These are phyloP conservation scores for Berghia stephanieae DNA, from an alignment of 1,140 invertebrate genomes.

Conservation along the genomic window DNA sequence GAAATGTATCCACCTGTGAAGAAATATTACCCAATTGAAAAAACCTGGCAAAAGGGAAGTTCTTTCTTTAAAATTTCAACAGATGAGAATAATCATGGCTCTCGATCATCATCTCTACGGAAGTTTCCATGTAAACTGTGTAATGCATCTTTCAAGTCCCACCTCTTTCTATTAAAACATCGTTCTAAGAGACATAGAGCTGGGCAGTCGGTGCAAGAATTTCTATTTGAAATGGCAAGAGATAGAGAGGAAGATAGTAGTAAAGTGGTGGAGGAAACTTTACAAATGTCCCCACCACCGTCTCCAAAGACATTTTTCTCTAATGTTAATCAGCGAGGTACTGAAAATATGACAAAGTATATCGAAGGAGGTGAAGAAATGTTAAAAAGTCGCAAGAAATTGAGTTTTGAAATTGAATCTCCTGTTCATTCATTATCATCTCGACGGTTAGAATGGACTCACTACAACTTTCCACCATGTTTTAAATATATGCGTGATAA, in stretches of 20 bases:
- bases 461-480: conserved; percentile 50
- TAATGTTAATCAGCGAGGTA: conserved; percentile 47
- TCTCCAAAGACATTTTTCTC: conserved; percentile 42
- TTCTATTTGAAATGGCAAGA: conserved; percentile 22
- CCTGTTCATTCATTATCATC: too few relatives aligned
- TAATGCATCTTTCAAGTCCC: neutral
- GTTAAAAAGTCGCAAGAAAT: too few relatives aligned
- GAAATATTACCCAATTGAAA: too few relatives aligned
- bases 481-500: conserved; percentile 23
- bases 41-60: too few relatives aligned
- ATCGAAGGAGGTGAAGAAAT: conserved; percentile 45
- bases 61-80: too few relatives aligned
- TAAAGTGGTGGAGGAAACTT: neutral
- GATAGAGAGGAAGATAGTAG: conserved; percentile 30
- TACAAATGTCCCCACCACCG: conserved; percentile 28
- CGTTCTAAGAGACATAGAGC: conserved; percentile 19
- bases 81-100: too few relatives aligned
- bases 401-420: too few relatives aligned
- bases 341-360: conserved; percentile 43
- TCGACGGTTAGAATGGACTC: conserved; percentile 42
- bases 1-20: too few relatives aligned
- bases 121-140: conserved; percentile 23
- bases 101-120: too few relatives aligned
- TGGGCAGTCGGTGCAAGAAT: conserved; percentile 26
- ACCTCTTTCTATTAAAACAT: conserved; percentile 15